Evolutionary conservation across 2,797 vertebrate species (phyloP).

Genomic region (Pogoniulus pusillus): DNA sequence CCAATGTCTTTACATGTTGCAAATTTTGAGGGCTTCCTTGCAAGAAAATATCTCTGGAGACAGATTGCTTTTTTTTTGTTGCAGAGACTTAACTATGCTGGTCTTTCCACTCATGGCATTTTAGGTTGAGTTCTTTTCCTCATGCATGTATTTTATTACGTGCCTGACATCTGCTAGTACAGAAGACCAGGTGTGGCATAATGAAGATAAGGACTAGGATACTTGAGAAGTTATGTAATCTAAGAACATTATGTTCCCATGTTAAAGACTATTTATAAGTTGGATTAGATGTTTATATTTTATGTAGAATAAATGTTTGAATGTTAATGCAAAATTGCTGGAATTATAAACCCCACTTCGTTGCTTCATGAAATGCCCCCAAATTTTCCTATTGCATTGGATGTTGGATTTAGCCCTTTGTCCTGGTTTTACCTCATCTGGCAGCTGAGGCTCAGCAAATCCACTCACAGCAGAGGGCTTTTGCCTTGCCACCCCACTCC

Average conservation of each 20-base stretch:
- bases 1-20: background rate
- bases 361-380: background rate
- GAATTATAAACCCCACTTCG: background rate
- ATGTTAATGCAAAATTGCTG: background rate
- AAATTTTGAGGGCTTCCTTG: background rate
- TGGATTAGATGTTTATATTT: background rate
- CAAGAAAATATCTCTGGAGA: background rate
- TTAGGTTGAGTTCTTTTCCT: background rate
- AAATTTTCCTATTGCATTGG: background rate
- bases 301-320: background rate
- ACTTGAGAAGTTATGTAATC: background rate
- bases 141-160: background rate
- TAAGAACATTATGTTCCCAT: background rate
- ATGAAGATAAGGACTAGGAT: background rate
- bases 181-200: constrained; percentile 11
- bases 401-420: background rate
- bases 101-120: background rate
- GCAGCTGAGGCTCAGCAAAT: no score
- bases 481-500: no score
- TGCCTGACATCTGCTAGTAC: background rate
- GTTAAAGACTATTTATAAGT: background rate
- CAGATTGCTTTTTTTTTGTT: background rate
- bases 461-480: no score
- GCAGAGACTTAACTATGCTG: background rate
- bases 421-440: no score